phyloP scores from a whole-genome alignment of 2,797 vertebrate genomes.

The Octomys mimax region DNA sequence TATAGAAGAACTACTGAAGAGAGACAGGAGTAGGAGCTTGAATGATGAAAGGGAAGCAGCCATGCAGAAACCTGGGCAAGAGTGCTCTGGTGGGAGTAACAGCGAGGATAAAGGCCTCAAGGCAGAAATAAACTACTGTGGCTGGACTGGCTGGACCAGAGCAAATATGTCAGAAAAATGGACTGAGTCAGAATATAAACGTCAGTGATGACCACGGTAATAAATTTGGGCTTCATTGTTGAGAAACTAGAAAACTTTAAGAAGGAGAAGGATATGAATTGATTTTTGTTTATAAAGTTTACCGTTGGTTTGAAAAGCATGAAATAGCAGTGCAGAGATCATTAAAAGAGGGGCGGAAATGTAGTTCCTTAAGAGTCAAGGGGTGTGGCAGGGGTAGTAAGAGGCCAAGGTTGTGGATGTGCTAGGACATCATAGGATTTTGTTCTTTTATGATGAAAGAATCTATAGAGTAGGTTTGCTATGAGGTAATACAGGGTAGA shows the following conservation, averaged over 20 bases:
- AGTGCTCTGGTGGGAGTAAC: background rate
- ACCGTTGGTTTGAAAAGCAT: background rate
- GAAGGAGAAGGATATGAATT: background rate
- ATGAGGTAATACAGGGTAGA: background rate
- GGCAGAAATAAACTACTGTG: background rate
- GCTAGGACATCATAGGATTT: background rate
- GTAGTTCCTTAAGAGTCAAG: background rate
- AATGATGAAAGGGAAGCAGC: background rate
- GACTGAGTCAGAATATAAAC: background rate
- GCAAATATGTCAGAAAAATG: background rate
- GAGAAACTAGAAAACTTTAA: background rate
- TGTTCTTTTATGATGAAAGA: background rate
- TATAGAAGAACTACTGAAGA: background rate
- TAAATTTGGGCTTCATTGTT: background rate
- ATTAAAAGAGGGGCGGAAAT: background rate
- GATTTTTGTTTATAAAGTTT: background rate
- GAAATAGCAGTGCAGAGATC: background rate
- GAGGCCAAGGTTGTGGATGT: background rate
- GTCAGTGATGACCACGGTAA: background rate
- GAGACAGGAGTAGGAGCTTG: background rate
- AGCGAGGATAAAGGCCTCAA: background rate
- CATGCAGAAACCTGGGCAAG: background rate
- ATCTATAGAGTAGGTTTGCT: background rate
- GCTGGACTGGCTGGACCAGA: background rate
- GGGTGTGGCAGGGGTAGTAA: background rate